A percentile compares a stretch with the other conserved stretches of the same genome.
phyloP scores from a whole-genome alignment of 2,888 invertebrate species.

The Pristionchus mayeri region DNA sequence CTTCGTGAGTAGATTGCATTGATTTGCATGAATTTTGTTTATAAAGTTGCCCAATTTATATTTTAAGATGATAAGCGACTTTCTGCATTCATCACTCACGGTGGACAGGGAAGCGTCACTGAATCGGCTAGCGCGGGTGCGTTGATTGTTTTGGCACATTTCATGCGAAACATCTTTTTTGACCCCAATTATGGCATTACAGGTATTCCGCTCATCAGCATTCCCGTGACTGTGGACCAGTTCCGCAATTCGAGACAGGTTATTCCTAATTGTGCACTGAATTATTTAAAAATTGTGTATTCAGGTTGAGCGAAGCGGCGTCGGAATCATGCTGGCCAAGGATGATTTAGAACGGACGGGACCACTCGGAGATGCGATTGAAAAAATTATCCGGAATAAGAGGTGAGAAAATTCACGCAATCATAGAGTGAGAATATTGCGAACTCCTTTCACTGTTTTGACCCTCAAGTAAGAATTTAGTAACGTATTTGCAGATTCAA shows the following conservation, averaged over 20 bases:
- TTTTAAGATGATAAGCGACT: slow-evolving; percentile 33
- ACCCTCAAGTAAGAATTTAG: too few species aligned
- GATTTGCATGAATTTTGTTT: neutral
- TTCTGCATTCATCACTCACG: slow-evolving; percentile 42
- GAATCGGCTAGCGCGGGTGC: slow-evolving; percentile 21
- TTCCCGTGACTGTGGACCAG: slow-evolving; percentile 78
- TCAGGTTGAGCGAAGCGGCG: slow-evolving; percentile 7
- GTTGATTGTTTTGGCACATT: neutral
- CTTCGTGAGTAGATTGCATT: slow-evolving; percentile 2
- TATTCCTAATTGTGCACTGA: neutral
- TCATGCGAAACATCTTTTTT: too few species aligned
- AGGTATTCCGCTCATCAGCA: slow-evolving; percentile 77
- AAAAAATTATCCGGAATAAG: neutral
- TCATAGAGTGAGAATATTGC: neutral
- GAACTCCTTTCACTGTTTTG: neutral
- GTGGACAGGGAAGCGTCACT: slow-evolving; percentile 41
- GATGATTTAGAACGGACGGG: neutral
- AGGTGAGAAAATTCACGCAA: neutral
- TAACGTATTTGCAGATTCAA: slow-evolving; percentile 3
- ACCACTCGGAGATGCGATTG: slow-evolving; percentile 14
- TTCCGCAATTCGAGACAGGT: slow-evolving; percentile 76
- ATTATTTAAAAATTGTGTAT: neutral
- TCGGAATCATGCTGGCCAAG: slow-evolving; percentile 22
- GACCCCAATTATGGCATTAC: too few species aligned
- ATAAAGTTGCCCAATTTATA: neutral